These are phyloP conservation scores for Gymnorhina tibicen DNA, from an alignment of 2,113 vertebrate genomes.

Conservation along the genomic window DNA sequence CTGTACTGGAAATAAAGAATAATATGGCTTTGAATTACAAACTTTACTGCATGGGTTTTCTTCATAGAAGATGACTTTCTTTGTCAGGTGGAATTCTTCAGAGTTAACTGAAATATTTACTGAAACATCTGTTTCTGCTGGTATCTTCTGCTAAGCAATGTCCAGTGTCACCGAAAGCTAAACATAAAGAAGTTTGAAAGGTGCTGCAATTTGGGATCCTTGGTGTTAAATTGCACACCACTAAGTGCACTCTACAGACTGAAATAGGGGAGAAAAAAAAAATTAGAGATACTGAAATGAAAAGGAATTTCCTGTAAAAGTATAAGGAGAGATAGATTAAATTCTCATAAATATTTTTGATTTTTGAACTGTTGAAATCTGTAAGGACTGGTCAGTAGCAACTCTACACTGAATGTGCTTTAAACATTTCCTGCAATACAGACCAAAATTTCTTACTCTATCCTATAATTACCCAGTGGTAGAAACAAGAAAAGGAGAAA, in stretches of 20 bases:
- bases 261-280: not conserved
- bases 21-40: not conserved
- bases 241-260: not conserved
- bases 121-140: not conserved
- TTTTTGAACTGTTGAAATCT: not conserved
- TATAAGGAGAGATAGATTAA: not conserved
- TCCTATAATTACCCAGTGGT: conserved; percentile 28
- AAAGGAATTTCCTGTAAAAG: not conserved
- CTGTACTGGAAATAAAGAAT: not conserved
- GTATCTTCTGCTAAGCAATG: not conserved
- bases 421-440: not conserved
- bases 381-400: not conserved
- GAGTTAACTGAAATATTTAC: not conserved
- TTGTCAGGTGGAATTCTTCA: not conserved
- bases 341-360: not conserved
- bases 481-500: conserved; percentile 45
- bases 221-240: not conserved
- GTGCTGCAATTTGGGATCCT: not conserved
- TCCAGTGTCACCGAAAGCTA: not conserved
- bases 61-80: not conserved
- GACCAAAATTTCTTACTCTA: conserved; percentile 6
- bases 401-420: not conserved
- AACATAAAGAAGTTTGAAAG: not conserved
- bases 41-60: not conserved
- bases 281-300: not conserved